Evolutionary conservation across 2,888 invertebrate genomes (phyloP).

Genomic region (Sycophila texana): DNA sequence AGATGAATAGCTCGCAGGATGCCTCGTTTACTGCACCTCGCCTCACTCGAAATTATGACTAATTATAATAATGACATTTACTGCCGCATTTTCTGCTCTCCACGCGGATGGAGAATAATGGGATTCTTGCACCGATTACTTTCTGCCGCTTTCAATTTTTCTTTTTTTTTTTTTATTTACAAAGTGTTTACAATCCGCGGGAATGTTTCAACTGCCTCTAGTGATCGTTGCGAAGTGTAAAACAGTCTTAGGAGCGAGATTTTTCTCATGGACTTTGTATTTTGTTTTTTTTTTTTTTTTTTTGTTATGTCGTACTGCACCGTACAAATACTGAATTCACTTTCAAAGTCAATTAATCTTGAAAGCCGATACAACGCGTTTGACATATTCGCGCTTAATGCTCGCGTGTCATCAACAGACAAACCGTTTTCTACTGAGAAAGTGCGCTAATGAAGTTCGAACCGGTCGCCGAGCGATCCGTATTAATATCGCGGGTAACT

Average conservation of each 20-base stretch:
- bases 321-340: no score
- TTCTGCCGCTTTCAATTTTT: no score
- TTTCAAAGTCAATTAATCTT: not conserved
- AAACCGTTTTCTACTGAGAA: constrained; percentile 36
- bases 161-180: no score
- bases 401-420: not conserved
- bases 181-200: no score
- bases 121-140: no score
- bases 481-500: constrained; percentile 29
- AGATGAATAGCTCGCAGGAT: not conserved
- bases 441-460: constrained; percentile 46
- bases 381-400: not conserved
- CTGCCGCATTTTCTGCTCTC: not conserved
- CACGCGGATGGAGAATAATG: no score
- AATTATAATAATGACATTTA: constrained; percentile 33
- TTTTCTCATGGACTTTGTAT: not conserved
- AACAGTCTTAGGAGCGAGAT: no score
- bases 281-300: not conserved
- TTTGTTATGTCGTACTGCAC: not conserved
- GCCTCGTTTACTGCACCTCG: not conserved
- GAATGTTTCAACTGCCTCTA: no score
- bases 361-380: not conserved
- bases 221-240: no score
- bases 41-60: constrained; percentile 30
- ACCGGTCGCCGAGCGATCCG: constrained; percentile 41